Evolutionary conservation across 1,140 invertebrate genomes (phyloP), one percentile per base, ranked within the genome.

Genomic region (Calosoma granatense): DNA sequence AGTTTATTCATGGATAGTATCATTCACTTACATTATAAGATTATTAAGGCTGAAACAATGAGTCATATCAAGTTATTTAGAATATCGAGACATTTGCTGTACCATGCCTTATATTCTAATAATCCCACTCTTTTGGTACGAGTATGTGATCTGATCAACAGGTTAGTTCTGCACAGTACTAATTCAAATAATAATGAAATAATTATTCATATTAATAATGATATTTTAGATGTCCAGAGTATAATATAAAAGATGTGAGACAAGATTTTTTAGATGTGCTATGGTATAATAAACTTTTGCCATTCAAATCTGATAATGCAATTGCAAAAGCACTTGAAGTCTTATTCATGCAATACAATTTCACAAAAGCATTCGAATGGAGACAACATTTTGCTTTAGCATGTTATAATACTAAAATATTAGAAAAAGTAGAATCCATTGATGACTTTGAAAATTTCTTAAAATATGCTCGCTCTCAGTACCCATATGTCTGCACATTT

Each of bases 401-500:
- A 4, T 47, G 41, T 17, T 47, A 47, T 17, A 47, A 47, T 47
- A 11, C 15, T 4, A 47, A 47, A 9, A 4, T 4, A 47, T 47
- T 47, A 41, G 47, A 15, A 17, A 6, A 17, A 3, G 51, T 6
- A 55, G n/a, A 56, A 41, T n/a, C 6, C 20, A 23, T 59, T 20
- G 36, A 58, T 11, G 39, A 56, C 20, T 20, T 21, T 51, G 52
- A 57, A 58, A 51, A 36, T 61, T 55, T 15, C 20, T 23, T 51
- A 52, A 43, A 20, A 60, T 57, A 61, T 30, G 12, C 41, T 17
- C 9, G 4, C 9, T 11, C 6, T 4, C 9, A 47, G 9, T 47
- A 12, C 17, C 3, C 4, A 3, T 9, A 47, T 12, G 17, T 47
- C 17, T 47, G 41, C 15, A 4, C 17, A 11, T 47, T 47, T 47